Evolutionary conservation across 2,113 vertebrate species (phyloP).

Genomic region (Muscicapa adusta): DNA sequence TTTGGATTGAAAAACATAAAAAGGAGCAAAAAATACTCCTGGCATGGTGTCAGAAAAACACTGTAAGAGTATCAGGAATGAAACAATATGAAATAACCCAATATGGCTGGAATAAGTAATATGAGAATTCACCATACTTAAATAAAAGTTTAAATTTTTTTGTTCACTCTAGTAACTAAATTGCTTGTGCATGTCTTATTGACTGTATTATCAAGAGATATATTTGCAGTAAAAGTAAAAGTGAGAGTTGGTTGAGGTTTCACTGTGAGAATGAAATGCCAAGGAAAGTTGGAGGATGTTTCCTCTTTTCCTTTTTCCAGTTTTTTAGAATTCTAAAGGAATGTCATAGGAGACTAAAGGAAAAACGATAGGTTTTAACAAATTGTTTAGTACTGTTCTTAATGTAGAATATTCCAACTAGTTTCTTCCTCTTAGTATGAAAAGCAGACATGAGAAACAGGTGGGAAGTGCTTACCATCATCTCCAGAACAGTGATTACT

Average conservation of each 20-base stretch:
- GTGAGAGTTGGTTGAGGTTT: neutral
- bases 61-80: neutral
- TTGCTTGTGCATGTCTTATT: neutral
- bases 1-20: neutral
- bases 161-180: neutral
- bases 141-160: neutral
- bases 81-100: neutral
- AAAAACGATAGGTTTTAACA: neutral
- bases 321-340: neutral
- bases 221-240: neutral
- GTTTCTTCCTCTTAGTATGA: neutral
- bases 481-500: neutral
- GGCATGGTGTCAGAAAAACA: neutral
- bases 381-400: neutral
- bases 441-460: neutral
- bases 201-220: neutral
- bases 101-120: neutral
- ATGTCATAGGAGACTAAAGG: neutral
- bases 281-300: neutral
- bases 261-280: neutral
- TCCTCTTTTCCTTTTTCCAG: neutral
- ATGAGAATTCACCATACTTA: neutral
- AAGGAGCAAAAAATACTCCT: neutral
- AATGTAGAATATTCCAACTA: neutral
- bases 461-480: neutral